Evolutionary conservation across 2,888 invertebrate species (phyloP).

Genomic region (Salticus scenicus): DNA sequence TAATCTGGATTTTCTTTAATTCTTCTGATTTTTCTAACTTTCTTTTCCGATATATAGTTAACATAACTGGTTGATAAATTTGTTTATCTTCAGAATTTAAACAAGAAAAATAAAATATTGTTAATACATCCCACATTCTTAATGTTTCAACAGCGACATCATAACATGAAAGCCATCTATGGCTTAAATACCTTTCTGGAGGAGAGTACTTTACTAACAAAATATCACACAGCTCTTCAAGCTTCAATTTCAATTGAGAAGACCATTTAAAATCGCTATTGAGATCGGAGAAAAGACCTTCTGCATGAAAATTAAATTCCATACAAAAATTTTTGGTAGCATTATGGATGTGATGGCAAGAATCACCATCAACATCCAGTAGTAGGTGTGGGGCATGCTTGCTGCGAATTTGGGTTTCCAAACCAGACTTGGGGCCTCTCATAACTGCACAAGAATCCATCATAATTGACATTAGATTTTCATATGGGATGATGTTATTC

Average conservation of each 20-base stretch:
- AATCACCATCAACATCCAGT: constrained; percentile 4
- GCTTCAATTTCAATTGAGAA: not conserved
- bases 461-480: constrained; percentile 4
- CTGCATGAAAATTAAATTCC: not conserved
- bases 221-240: not conserved
- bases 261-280: not conserved
- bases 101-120: not conserved
- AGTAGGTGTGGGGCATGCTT: not conserved
- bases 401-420: not conserved
- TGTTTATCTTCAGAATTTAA: not conserved
- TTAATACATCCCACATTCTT: not conserved
- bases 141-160: not conserved
- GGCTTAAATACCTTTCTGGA: not conserved
- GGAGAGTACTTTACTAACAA: not conserved
- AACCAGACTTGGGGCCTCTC: not conserved
- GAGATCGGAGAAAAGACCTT: not conserved
- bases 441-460: constrained; percentile 7
- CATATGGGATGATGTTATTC: not conserved
- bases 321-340: not conserved
- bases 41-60: not conserved
- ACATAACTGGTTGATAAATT: not conserved
- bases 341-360: not conserved
- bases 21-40: not conserved
- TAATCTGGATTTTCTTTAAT: not conserved
- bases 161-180: constrained; percentile 3